Percentiles rank a stretch among this genome's conserved stretches.
These are phyloP conservation scores for Nemoura dubitans DNA, from an alignment of 2,888 invertebrate genomes.

Conservation along the genomic window DNA sequence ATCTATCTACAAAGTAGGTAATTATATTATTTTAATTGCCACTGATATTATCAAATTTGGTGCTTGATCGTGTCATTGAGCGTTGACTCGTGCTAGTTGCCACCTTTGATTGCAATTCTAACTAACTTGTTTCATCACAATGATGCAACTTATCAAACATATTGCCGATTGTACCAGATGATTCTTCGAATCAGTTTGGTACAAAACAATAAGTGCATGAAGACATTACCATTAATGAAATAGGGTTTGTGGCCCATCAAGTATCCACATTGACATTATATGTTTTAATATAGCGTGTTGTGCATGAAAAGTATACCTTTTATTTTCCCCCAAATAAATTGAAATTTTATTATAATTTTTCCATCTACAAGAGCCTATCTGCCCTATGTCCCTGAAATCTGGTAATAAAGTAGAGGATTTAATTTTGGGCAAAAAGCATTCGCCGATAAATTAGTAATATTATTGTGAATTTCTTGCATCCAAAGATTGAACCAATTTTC, in stretches of 20 bases:
- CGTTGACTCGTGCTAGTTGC: not conserved
- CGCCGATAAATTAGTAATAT: too few relatives aligned
- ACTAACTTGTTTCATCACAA: not conserved
- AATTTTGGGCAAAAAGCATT: too few relatives aligned
- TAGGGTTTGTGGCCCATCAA: too few relatives aligned
- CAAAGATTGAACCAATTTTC: not conserved
- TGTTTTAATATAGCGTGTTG: too few relatives aligned
- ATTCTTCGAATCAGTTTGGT: not conserved
- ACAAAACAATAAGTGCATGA: not conserved
- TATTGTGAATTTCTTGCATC: not conserved
- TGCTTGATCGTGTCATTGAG: not conserved
- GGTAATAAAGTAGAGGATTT: too few relatives aligned
- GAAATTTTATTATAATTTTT: too few relatives aligned
- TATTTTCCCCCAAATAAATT: too few relatives aligned
- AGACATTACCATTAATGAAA: not conserved
- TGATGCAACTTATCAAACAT: not conserved
- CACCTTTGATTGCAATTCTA: not conserved
- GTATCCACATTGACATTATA: too few relatives aligned
- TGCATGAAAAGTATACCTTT: too few relatives aligned
- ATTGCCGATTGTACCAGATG: not conserved
- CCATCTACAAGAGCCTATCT: too few relatives aligned
- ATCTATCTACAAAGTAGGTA: too few relatives aligned
- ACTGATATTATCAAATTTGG: not conserved
- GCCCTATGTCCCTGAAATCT: too few relatives aligned
- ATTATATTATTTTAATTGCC: not conserved